Percentiles rank a stretch among this genome's conserved stretches.
These are phyloP conservation scores for Hypolimnas misippus DNA, from an alignment of 2,888 invertebrate species.

Conservation along the genomic window DNA sequence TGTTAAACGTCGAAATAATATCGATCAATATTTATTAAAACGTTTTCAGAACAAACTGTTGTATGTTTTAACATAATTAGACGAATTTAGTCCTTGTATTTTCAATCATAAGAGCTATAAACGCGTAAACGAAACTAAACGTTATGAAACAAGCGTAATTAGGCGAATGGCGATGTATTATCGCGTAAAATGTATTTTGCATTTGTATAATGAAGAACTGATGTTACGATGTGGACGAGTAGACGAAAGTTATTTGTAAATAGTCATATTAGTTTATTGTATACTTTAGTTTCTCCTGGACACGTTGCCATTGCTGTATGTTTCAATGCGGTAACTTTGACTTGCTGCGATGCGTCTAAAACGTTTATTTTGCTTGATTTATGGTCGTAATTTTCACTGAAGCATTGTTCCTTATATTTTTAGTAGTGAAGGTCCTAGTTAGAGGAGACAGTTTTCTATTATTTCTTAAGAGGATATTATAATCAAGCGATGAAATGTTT, in stretches of 20 bases:
- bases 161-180: conserved; percentile 28
- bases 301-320: conserved; percentile 39
- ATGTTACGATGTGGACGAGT: conserved; percentile 48
- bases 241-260: conserved; percentile 41
- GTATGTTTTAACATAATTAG: neutral
- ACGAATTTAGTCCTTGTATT: neutral
- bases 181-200: conserved; percentile 42
- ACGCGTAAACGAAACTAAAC: neutral
- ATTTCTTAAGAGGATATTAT: conserved; percentile 6
- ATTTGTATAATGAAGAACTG: conserved; percentile 47
- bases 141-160: conserved; percentile 35
- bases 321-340: conserved; percentile 16
- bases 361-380: neutral
- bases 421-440: conserved; percentile 9
- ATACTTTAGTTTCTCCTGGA: conserved; percentile 37
- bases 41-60: neutral
- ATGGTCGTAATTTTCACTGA: neutral
- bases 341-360: conserved; percentile 20
- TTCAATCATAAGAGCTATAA: neutral
- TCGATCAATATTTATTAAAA: neutral
- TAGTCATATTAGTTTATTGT: conserved; percentile 37
- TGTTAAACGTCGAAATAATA: neutral
- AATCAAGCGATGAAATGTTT: neutral
- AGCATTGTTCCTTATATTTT: conserved; percentile 10
- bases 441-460: conserved; percentile 9